Base-by-base conservation (phyloP, 2,888 invertebrate species). In the Trissoscelio sp. region DNA sequence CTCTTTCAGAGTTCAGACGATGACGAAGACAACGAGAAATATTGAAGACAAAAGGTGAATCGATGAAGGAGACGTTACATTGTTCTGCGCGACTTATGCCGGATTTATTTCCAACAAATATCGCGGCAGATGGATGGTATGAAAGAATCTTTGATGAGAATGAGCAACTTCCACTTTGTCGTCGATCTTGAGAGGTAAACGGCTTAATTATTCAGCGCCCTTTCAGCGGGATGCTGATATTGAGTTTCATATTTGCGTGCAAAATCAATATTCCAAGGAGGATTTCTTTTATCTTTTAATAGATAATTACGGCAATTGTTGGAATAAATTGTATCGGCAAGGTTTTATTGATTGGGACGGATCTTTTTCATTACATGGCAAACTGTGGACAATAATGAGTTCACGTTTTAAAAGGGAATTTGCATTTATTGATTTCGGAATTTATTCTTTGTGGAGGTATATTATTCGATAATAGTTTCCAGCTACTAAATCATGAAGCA, bases 51-150 rank as follows among this genome's bases (percentile, higher is more conserved):
- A 74, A 74, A 57, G 74, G 55, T 64, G 64, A 74, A 62, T 74
- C 64, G 74, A 74, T 64, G 74, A 55, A 55, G 64, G 62, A 73
- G 62, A 73, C 64, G 64, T 64, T 74, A 74, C 74, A 74, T 74
- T 74, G 74, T 74, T 74, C 74, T 28, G 72, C 58, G 7, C 62
- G 37, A 73, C 64, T 73, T 73, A 73, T 64, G 64, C 62, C 11
- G 73, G 64, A 73, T 73, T 73, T 73, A 73, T 73, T 73, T 73
- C 64, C 60, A 62, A 62, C 73, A 62, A 73, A 62, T 62, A 73
- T 73, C 73, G 24, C 31, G 48, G 58, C 57, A 48, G 72, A 60
- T 72, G 42, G 62, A 37, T 62, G 42, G 42, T 12, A 51, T 60
- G 62, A 72, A 72, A 72, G 72, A 72, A 62, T 72, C 72, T 72